Evolutionary conservation across 2,797 vertebrate species (phyloP).

Genomic region (Poeciliopsis gracilis): DNA sequence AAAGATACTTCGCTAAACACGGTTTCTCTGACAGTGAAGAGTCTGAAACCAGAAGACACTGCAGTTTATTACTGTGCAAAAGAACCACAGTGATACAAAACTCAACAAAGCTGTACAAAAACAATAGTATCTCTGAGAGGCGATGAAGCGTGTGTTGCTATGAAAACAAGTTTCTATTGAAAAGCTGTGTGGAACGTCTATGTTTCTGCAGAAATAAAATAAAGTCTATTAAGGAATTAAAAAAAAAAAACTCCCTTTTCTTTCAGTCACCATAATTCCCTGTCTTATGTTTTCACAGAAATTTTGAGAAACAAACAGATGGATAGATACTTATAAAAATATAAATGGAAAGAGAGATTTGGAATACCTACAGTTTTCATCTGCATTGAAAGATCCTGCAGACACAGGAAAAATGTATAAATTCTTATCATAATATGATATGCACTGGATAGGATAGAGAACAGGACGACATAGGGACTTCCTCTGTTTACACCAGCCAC

Average conservation of each 20-base stretch:
- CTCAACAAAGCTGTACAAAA: constrained; percentile 18
- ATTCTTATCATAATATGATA: background rate
- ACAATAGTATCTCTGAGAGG: background rate
- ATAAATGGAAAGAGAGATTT: no score
- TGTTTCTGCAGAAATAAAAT: background rate
- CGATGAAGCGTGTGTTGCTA: constrained; percentile 2
- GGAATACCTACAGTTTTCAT: no score
- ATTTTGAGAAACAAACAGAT: background rate
- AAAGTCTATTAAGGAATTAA: background rate
- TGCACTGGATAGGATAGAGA: background rate
- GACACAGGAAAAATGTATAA: background rate
- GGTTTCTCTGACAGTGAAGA: constrained; percentile 19
- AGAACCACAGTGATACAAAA: constrained; percentile 17
- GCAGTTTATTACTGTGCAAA: background rate
- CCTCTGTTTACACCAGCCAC: no score
- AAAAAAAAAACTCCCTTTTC: background rate
- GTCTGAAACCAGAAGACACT: constrained; percentile 6
- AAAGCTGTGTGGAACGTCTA: background rate
- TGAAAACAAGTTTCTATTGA: background rate
- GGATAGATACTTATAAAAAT: no score
- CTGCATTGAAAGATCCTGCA: no score
- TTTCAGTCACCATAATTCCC: background rate
- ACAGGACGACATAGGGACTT: background rate
- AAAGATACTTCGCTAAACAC: constrained; percentile 29
- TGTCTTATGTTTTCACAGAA: background rate